Percentiles rank a stretch among this genome's conserved stretches.
phyloP scores from a whole-genome alignment of 2,888 invertebrate species.

The Leptogaster cylindrica region DNA sequence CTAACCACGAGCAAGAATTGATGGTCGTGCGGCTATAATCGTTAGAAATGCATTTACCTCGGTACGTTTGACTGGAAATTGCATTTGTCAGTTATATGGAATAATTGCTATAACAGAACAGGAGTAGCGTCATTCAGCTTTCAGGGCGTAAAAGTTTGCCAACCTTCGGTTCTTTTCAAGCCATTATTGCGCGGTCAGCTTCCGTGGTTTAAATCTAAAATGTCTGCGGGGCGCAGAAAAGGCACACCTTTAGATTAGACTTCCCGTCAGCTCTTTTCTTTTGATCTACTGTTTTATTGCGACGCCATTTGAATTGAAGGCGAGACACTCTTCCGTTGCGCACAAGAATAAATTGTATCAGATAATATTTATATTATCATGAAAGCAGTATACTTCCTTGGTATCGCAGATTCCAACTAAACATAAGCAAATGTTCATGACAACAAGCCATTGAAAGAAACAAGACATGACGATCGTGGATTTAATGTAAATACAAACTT shows the following conservation, averaged over 20 bases:
- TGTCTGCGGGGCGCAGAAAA: background rate
- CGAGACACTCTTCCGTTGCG: background rate
- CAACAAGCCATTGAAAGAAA: slow-evolving; percentile 26
- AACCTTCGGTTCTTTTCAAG: background rate
- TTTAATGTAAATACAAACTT: slow-evolving; percentile 20
- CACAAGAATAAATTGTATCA: background rate
- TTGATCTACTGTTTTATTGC: too few species aligned
- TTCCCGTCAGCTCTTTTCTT: too few species aligned
- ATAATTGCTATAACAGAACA: slow-evolving; percentile 26
- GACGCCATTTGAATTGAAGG: too few species aligned
- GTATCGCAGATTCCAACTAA: background rate
- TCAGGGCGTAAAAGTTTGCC: background rate
- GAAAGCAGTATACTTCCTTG: background rate
- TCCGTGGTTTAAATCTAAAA: background rate
- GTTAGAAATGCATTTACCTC: slow-evolving; percentile 27
- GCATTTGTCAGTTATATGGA: slow-evolving; percentile 30
- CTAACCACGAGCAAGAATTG: slow-evolving; percentile 12
- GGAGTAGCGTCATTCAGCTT: slow-evolving; percentile 11
- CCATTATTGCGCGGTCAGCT: background rate
- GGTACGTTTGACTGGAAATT: slow-evolving; percentile 20
- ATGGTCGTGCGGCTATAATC: slow-evolving; percentile 14
- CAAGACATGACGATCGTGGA: slow-evolving; percentile 35
- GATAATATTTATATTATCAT: background rate
- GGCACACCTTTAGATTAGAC: too few species aligned
- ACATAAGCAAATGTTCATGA: background rate